Evolutionary conservation across 2,113 vertebrate species (phyloP), one percentile per base, ranked within the genome.

Genomic region (Xenopus tropicalis): DNA sequence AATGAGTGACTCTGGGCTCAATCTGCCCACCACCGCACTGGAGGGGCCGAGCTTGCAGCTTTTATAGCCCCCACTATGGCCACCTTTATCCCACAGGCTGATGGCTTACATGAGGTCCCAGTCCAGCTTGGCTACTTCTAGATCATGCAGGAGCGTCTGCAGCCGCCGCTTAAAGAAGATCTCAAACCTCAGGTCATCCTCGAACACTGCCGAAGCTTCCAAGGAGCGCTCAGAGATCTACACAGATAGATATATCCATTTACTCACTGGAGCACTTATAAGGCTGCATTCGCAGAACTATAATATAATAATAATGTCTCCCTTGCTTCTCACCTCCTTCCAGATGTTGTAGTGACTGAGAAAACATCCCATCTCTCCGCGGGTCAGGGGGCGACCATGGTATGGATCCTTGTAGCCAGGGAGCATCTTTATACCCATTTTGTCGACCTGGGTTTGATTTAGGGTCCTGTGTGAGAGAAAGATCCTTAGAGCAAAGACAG

Each of bases 171-270:
- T 96, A 83, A 98, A 98, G 85, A 97, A 98, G 70, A 96, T 86
- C 87, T 97, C 95, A 4, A 98, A 98, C 16, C 95, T 89, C 52
- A 98, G 83, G 69, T 98, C 96, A 0, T 98, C 96, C 83, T 98
- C 96, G 0, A 98, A 93, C 70, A 97, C 93, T 6, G 96, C 82
- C 0, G 92, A 90, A 3, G 83, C 86, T 57, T 78, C 67, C 61
- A 98, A 82, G 0, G 86, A 81, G 17, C 89, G 82, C 20, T 92
- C 90, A 3, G 81, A 89, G 2, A 97, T 83, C 96, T 97, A 70
- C 14, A 17, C 11, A 44, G 14, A 73, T n/a, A 70, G 14, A 25
- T 10, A 59, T 21, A 37, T 37, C 29, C 29, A 12, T 14, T 2
- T 3, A 52, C 2, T 10, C 48, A 37, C 29, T 8, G 10, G 29